Percentiles rank a stretch among this genome's conserved stretches.
These are phyloP conservation scores for Clarias magur DNA, from an alignment of 2,113 vertebrate genomes.

Conservation along the genomic window DNA sequence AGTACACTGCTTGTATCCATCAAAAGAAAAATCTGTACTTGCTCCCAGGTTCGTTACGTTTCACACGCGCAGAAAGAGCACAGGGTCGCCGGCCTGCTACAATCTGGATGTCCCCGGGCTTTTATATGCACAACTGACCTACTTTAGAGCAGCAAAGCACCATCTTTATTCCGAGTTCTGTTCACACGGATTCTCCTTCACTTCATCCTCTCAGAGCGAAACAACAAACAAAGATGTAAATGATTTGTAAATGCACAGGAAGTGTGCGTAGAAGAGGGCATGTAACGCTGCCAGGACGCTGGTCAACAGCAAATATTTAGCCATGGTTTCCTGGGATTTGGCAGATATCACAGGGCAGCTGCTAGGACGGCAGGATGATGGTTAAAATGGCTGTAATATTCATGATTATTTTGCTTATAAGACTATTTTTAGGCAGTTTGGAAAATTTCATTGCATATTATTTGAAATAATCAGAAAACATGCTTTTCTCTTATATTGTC, in stretches of 20 bases:
- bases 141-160: slow-evolving; percentile 68
- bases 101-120: slow-evolving; percentile 65
- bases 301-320: slow-evolving; percentile 58
- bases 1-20: not conserved
- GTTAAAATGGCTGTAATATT: slow-evolving; percentile 25
- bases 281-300: slow-evolving; percentile 20
- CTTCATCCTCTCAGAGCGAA: slow-evolving; percentile 1
- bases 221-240: slow-evolving; percentile 31
- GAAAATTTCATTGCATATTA: not conserved
- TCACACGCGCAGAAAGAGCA: slow-evolving; percentile 62
- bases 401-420: not conserved
- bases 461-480: not conserved
- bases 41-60: slow-evolving; percentile 54
- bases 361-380: slow-evolving; percentile 1
- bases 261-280: not conserved
- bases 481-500: no score
- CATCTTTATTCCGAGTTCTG: slow-evolving; percentile 50
- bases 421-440: not conserved
- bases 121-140: slow-evolving; percentile 72
- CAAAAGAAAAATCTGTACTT: not conserved
- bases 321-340: slow-evolving; percentile 42
- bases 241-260: not conserved
- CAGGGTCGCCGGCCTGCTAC: slow-evolving; percentile 54
- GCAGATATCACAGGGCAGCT: slow-evolving; percentile 42
- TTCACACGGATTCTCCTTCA: slow-evolving; percentile 21